Base-by-base conservation (phyloP, 2,113 vertebrate genomes). In the Cochlearius cochlearius region DNA sequence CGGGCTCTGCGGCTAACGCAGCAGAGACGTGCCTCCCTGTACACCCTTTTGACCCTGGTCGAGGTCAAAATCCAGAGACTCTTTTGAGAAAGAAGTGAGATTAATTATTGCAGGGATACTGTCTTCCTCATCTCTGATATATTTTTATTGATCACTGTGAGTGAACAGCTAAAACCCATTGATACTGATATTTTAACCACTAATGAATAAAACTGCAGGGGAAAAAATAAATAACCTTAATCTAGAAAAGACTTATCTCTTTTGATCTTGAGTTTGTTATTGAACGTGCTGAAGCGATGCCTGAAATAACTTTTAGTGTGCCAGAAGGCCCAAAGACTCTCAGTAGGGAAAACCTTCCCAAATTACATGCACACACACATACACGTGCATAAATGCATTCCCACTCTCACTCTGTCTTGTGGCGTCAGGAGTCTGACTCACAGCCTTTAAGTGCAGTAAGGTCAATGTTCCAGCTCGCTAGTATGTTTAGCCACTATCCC, bases 341-440 rank as follows among this genome's bases (percentile, higher is more conserved):
- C 55, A 94, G 88, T 53, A 93, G 90, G 20, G 55, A 50, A 86
- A 94, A 91, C 77, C 72, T 89, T 91, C 75, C 92, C 94, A 91
- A 66, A 63, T 95, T 78, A 56, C 80, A 92, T 7, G 47, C n/a
- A 59, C 19, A 53, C 50, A 66, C 26, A 74, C 29, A 47, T 3
- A 67, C 68, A 38, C 29, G 27, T 6, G 58, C n/a, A 75, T 1
- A 92, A 88, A 85, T 32, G 82, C 66, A 71, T 59, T 47, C 39
- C 84, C 81, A 63, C 80, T 77, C 74, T 86, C 12, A 13, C 71
- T 3, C 83, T 39, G 85, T 19, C 94, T 86, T 13, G 77, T 94
- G 96, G 97, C 90, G n/a, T 97, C 97, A 95, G 97, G 96, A 97
- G 95, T 97, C 97, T 93, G 95, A 96, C 90, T 97, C 89, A 6